Percentiles rank a stretch among this genome's conserved stretches.
phyloP scores from a whole-genome alignment of 2,888 invertebrate genomes.

The Poecilobothrus nobilitatus region DNA sequence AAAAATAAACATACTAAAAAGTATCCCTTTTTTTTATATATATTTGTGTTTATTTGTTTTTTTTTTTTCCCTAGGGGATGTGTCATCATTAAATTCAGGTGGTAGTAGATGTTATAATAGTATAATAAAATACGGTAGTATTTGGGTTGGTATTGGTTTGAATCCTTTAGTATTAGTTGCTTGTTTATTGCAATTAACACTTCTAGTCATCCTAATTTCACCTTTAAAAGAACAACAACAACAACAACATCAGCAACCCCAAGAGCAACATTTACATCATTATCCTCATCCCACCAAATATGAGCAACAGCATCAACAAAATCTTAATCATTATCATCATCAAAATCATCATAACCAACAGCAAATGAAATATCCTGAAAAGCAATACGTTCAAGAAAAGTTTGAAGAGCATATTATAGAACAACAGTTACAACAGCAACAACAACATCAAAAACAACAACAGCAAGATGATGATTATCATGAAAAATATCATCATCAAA shows the following conservation, averaged over 20 bases:
- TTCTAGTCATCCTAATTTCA: not conserved
- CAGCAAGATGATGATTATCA: no score
- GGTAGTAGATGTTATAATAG: not conserved
- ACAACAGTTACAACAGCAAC: no score
- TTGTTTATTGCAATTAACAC: not conserved
- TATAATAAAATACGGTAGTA: no score
- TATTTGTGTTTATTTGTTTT: not conserved
- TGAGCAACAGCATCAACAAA: no score
- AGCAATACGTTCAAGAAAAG: no score
- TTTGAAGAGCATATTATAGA: no score
- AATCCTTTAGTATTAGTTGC: not conserved
- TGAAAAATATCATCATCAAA: no score
- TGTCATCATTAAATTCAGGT: constrained; percentile 4
- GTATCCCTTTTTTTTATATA: not conserved
- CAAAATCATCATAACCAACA: not conserved
- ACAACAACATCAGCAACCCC: no score
- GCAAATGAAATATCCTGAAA: no score
- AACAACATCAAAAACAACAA: no score
- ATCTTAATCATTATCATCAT: not conserved
- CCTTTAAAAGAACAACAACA: not conserved
- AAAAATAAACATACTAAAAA: no score
- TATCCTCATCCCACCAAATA: no score
- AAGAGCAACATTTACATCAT: not conserved
- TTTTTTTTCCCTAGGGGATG: not conserved
- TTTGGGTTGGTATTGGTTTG: not conserved